phyloP scores from a whole-genome alignment of 2,888 invertebrate genomes.

The Nymphalis polychloros region DNA sequence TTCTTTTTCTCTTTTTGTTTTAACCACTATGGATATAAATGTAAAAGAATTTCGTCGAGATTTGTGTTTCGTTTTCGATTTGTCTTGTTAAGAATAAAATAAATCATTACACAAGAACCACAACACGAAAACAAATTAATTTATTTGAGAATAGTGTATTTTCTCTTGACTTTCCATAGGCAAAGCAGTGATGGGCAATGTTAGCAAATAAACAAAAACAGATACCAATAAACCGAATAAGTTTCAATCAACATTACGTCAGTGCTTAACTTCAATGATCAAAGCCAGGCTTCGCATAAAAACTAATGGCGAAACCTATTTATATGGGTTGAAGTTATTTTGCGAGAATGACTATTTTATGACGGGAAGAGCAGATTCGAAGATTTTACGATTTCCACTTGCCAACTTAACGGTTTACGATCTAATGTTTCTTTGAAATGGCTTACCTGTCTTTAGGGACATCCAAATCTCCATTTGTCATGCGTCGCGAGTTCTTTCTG shows the following conservation, averaged over 20 bases:
- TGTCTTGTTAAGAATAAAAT: too few relatives aligned
- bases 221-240: slow-evolving; percentile 1
- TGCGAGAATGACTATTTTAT: slow-evolving; percentile 46
- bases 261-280: slow-evolving; percentile 20
- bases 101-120: too few relatives aligned
- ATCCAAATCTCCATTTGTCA: slow-evolving; percentile 27
- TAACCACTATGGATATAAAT: too few relatives aligned
- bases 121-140: too few relatives aligned
- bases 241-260: slow-evolving; percentile 20
- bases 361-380: slow-evolving; percentile 44
- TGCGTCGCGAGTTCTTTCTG: slow-evolving; percentile 14
- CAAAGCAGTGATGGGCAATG: too few relatives aligned
- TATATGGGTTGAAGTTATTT: slow-evolving; percentile 44
- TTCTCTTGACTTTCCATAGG: too few relatives aligned
- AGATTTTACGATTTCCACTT: slow-evolving; percentile 46
- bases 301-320: slow-evolving; percentile 41
- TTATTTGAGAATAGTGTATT: too few relatives aligned
- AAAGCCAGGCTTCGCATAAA: slow-evolving; percentile 28
- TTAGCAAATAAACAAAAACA: slow-evolving; percentile 10
- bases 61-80: too few relatives aligned
- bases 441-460: slow-evolving; percentile 33
- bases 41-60: too few relatives aligned
- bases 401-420: slow-evolving; percentile 44
- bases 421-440: slow-evolving; percentile 28
- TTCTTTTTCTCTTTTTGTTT: too few relatives aligned